Evolutionary conservation across 2,797 vertebrate species (phyloP).

Genomic region (Poecile montanus): DNA sequence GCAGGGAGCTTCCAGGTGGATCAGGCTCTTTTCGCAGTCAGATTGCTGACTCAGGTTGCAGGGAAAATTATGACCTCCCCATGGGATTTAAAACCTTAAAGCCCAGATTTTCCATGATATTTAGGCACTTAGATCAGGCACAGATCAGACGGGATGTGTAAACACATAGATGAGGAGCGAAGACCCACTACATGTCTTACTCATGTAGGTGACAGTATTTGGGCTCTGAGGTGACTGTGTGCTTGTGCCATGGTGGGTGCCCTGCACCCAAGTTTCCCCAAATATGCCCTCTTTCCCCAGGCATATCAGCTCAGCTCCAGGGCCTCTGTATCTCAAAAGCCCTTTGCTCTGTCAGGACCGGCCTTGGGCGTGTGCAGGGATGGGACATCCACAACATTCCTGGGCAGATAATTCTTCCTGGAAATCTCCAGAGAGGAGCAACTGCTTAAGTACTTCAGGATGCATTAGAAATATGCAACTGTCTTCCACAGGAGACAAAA

Average conservation of each 20-base stretch:
- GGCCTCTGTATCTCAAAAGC: neutral
- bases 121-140: neutral
- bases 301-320: neutral
- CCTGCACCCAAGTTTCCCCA: neutral
- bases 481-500: neutral
- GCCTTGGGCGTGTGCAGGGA: neutral
- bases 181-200: rapidly evolving
- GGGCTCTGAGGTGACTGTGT: neutral
- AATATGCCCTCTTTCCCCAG: neutral
- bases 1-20: neutral
- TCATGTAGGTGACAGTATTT: neutral
- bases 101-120: neutral
- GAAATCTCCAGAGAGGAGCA: neutral
- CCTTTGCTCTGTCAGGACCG: neutral
- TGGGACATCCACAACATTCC: neutral
- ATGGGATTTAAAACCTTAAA: neutral
- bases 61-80: neutral
- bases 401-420: neutral
- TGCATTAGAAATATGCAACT: neutral
- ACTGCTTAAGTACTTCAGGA: neutral
- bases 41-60: no score
- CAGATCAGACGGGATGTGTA: neutral
- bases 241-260: neutral
- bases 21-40: neutral
- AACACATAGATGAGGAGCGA: neutral